Conservation (phyloP, 2,888 invertebrate genomes). For the Papilio elwesi region DNA sequence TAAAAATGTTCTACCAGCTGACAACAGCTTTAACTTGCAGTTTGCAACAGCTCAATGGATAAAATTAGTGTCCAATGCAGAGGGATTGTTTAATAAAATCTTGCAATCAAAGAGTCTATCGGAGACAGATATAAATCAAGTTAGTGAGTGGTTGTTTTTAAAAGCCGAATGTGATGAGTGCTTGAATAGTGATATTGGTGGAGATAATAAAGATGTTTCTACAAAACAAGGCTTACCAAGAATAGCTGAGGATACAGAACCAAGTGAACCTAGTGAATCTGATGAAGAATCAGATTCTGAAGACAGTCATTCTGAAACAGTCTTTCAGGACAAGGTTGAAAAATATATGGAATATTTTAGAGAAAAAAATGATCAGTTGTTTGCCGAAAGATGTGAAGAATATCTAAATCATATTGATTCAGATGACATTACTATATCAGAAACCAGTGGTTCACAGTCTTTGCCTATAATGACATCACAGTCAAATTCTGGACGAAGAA, state of each 20-base stretch:
- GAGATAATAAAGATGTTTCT: slow-evolving; percentile 72
- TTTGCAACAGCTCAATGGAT: slow-evolving; percentile 93
- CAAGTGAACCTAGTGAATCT: slow-evolving; percentile 85
- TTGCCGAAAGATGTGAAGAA: slow-evolving; percentile 85
- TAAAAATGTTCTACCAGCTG: slow-evolving; percentile 64
- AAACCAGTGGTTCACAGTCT: slow-evolving; percentile 79
- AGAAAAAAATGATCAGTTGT: slow-evolving; percentile 87
- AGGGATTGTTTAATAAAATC: slow-evolving; percentile 91
- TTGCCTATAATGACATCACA: slow-evolving; percentile 78
- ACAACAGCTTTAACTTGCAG: slow-evolving; percentile 87
- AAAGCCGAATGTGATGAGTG: slow-evolving; percentile 95
- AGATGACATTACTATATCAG: slow-evolving; percentile 80
- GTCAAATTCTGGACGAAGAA: slow-evolving; percentile 78
- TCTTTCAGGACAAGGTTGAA: slow-evolving; percentile 89
- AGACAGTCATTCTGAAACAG: slow-evolving; percentile 85
- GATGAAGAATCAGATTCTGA: slow-evolving; percentile 86
- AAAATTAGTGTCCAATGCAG: slow-evolving; percentile 92
- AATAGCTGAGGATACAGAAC: slow-evolving; percentile 83
- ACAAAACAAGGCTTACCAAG: slow-evolving; percentile 77
- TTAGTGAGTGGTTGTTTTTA: slow-evolving; percentile 91
- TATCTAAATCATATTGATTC: slow-evolving; percentile 82
- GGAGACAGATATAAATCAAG: slow-evolving; percentile 89
- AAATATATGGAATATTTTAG: slow-evolving; percentile 89
- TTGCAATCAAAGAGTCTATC: slow-evolving; percentile 88
- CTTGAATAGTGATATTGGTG: slow-evolving; percentile 83